Percentiles rank a stretch among this genome's conserved stretches.
Evolutionary conservation across 2,888 invertebrate genomes (phyloP).

Genomic region (Sepioteuthis lessoniana): DNA sequence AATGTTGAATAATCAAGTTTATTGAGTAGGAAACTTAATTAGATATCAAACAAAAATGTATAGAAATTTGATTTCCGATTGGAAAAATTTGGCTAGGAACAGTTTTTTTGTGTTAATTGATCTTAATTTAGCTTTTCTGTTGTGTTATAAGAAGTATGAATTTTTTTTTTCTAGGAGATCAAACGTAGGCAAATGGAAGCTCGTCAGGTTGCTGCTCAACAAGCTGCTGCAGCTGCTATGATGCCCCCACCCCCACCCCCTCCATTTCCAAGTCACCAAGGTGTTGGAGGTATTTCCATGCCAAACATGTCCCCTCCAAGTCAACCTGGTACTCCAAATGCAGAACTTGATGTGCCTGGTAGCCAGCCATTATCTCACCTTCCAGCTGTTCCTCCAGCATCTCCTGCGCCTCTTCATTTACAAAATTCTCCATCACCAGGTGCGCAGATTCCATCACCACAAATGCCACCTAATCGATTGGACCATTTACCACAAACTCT

Average conservation of each 20-base stretch:
- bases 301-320: constrained; percentile 24
- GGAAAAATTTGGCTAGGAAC: no score
- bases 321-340: background rate
- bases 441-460: constrained; percentile 35
- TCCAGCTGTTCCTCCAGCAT: constrained; percentile 41
- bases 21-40: no score
- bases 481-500: constrained; percentile 43
- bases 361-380: constrained; percentile 44
- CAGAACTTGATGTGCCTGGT: constrained; percentile 40
- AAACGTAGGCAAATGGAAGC: constrained; percentile 51
- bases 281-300: background rate
- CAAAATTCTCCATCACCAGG: constrained; percentile 35
- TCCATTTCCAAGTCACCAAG: constrained; percentile 52
- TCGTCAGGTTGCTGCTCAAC: constrained; percentile 52
- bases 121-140: background rate
- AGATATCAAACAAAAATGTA: no score
- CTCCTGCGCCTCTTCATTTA: background rate
- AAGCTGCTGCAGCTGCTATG: constrained; percentile 47
- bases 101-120: background rate
- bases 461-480: background rate
- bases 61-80: no score
- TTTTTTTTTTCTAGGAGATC: constrained; percentile 40
- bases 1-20: no score
- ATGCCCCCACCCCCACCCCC: constrained; percentile 64
- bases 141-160: background rate